Evolutionary conservation across 1,140 invertebrate species (phyloP).

Genomic region (Sminthurides bifidus): DNA sequence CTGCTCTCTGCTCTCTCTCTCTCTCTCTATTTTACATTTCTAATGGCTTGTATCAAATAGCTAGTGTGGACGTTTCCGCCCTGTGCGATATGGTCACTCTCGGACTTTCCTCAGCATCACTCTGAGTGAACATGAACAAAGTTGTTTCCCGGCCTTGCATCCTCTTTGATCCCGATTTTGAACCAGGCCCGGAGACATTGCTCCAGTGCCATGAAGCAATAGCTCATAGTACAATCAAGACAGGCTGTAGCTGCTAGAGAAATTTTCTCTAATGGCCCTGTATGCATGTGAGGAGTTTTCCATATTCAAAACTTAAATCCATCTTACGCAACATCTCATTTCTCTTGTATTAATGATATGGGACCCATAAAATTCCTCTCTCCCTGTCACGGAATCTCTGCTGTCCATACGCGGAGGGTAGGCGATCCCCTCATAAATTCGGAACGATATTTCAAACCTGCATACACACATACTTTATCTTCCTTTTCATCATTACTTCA

Average conservation of each 20-base stretch:
- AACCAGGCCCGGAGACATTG: too few species aligned
- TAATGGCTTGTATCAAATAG: not conserved
- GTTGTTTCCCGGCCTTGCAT: too few species aligned
- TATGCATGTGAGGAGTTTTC: constrained; percentile 11
- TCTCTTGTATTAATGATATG: constrained; percentile 28
- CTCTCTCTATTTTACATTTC: not conserved
- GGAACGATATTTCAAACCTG: not conserved
- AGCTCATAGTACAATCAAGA: too few species aligned
- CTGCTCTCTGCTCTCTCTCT: not conserved
- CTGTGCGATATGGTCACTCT: too few species aligned
- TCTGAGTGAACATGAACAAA: too few species aligned
- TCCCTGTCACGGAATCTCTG: constrained; percentile 23
- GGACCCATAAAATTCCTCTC: constrained; percentile 26
- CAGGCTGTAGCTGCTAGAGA: constrained; percentile 10
- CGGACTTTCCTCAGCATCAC: too few species aligned
- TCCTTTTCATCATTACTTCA: not conserved
- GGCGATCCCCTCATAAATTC: constrained; percentile 5
- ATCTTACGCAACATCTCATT: constrained; percentile 19
- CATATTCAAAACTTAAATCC: constrained; percentile 18
- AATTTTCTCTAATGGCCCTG: constrained; percentile 7
- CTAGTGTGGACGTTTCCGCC: not conserved
- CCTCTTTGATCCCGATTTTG: too few species aligned
- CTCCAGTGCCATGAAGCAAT: too few species aligned
- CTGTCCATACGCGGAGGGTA: constrained; percentile 17
- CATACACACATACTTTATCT: not conserved